These are phyloP conservation scores for Conus canariensis DNA, from an alignment of 2,888 invertebrate genomes.

Conservation along the genomic window DNA sequence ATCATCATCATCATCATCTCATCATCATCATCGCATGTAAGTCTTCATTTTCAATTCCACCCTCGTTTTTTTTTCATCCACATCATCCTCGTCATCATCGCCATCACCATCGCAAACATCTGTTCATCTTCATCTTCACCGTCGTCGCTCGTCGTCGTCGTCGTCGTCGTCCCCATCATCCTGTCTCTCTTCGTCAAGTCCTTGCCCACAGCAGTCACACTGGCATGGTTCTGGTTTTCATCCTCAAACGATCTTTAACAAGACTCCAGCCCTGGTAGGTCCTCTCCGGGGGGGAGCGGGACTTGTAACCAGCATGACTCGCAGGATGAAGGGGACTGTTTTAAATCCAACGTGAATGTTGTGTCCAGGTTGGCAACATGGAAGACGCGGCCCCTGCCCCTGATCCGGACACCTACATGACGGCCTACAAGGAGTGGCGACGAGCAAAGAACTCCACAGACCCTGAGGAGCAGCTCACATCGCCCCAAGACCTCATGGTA, in stretches of 20 bases:
- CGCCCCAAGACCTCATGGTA: slow-evolving; percentile 12
- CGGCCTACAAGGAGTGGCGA: slow-evolving; percentile 60
- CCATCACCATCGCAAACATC: not conserved
- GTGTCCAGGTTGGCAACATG: not conserved
- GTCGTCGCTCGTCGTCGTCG: not conserved
- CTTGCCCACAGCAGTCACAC: no score
- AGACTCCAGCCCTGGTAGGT: no score
- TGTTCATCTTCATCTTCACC: not conserved
- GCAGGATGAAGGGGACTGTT: no score
- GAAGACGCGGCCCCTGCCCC: not conserved
- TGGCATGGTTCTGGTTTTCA: no score
- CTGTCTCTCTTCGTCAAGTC: not conserved
- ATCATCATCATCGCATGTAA: not conserved
- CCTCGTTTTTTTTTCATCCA: not conserved
- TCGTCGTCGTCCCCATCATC: not conserved
- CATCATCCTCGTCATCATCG: slow-evolving; percentile 13
- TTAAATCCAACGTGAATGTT: no score
- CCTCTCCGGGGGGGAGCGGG: no score
- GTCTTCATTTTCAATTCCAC: no score
- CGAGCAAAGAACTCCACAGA: not conserved
- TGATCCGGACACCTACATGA: slow-evolving; percentile 54
- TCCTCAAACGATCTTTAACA: no score
- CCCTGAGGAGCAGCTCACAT: not conserved
- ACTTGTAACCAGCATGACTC: no score
- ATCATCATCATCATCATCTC: not conserved